phyloP scores from a whole-genome alignment of 2,888 invertebrate genomes.

The Actias luna region DNA sequence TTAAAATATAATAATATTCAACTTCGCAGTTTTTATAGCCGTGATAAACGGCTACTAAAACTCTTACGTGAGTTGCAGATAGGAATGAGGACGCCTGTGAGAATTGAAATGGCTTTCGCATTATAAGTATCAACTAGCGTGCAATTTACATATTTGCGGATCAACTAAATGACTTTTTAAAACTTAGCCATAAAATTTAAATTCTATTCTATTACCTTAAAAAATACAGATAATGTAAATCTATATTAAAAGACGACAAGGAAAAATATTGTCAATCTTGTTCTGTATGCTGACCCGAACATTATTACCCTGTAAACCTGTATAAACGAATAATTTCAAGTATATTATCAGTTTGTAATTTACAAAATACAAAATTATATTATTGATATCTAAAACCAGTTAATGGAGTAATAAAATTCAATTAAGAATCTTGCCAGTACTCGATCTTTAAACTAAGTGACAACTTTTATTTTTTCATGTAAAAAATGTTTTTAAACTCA shows the following conservation, averaged over 20 bases:
- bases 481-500: no score
- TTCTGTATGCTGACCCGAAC: not conserved
- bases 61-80: constrained; percentile 28
- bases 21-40: constrained; percentile 20
- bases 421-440: no score
- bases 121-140: constrained; percentile 5
- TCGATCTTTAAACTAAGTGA: no score
- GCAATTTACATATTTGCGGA: not conserved
- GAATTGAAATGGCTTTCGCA: constrained; percentile 23
- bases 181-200: not conserved
- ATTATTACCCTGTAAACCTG: not conserved
- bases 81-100: constrained; percentile 18
- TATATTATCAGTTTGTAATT: not conserved
- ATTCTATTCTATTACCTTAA: not conserved
- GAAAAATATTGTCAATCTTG: no score
- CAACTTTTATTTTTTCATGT: no score
- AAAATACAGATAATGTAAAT: no score
- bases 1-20: not conserved
- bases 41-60: constrained; percentile 22
- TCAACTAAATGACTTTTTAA: not conserved
- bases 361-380: no score
- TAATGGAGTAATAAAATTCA: no score
- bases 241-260: no score
- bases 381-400: no score
- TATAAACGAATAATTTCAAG: not conserved